Percentiles rank a stretch among this genome's conserved stretches.
Evolutionary conservation across 2,888 invertebrate species (phyloP).

Genomic region (Drosophila yooni): DNA sequence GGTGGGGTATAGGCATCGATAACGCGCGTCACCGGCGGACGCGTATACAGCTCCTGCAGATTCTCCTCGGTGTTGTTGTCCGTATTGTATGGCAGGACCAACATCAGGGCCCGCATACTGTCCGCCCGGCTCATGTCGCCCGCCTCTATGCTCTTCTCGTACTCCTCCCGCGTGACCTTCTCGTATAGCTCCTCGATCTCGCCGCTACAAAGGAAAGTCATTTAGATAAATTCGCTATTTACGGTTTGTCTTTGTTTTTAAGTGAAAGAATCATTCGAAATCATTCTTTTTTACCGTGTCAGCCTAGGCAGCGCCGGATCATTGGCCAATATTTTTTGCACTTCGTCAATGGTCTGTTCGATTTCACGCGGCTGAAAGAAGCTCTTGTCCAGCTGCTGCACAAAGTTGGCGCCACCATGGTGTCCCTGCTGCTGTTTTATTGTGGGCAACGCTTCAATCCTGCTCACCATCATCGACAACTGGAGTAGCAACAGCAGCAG

Average conservation of each 20-base stretch:
- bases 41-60: constrained; percentile 84
- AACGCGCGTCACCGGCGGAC: constrained; percentile 84
- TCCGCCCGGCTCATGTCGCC: constrained; percentile 84
- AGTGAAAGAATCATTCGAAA: not conserved
- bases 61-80: constrained; percentile 83
- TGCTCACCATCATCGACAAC: constrained; percentile 16
- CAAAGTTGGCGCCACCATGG: constrained; percentile 43
- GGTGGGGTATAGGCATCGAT: constrained; percentile 82
- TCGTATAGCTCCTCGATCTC: constrained; percentile 85
- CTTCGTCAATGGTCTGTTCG: constrained; percentile 84
- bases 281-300: constrained; percentile 77
- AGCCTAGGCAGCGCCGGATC: constrained; percentile 84
- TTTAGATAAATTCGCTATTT: not conserved
- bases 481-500: constrained; percentile 46
- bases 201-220: constrained; percentile 70
- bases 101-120: constrained; percentile 84
- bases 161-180: constrained; percentile 85
- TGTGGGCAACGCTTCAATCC: constrained; percentile 57
- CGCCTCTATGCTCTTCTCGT: constrained; percentile 83
- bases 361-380: constrained; percentile 79
- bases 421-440: constrained; percentile 53
- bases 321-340: constrained; percentile 83
- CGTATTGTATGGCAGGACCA: constrained; percentile 84
- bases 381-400: constrained; percentile 73
- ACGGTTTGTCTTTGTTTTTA: not conserved